Evolutionary conservation across 37 sponge, comb jelly and placozoan genomes (phyloP).

Genomic region (Axinella damicornis): DNA sequence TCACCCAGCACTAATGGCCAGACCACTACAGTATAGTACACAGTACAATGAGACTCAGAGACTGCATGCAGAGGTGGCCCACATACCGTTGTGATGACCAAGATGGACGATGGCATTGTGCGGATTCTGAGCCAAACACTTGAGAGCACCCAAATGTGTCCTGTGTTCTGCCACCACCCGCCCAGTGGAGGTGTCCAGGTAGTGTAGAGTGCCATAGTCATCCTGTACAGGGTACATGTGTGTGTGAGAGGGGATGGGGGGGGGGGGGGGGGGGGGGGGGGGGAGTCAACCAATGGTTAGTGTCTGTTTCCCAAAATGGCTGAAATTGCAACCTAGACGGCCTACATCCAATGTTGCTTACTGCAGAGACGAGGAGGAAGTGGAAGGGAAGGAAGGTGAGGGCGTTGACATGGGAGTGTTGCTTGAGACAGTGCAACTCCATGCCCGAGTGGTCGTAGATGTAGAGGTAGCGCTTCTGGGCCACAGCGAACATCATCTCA

Average conservation of each 20-base stretch:
- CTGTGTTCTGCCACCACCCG: constrained; percentile 68
- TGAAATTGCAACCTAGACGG: no score
- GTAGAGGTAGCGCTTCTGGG: constrained; percentile 95
- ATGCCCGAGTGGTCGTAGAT: constrained; percentile 94
- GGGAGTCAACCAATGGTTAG: neutral
- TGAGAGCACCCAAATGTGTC: constrained; percentile 78
- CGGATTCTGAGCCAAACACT: constrained; percentile 90
- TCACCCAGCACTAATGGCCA: no score
- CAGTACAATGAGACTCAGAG: no score
- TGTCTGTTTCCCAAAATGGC: no score
- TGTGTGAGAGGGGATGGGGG: no score
- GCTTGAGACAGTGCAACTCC: constrained; percentile 93
- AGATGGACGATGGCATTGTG: constrained; percentile 92
- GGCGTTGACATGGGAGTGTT: constrained; percentile 72
- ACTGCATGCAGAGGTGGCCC: no score
- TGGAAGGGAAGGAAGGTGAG: constrained; percentile 97
- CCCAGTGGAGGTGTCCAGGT: constrained; percentile 91
- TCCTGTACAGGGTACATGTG: constrained; percentile 39
- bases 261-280: constrained; percentile 3
- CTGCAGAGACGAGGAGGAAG: constrained; percentile 95
- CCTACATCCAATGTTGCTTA: constrained; percentile 27
- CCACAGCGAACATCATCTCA: constrained; percentile 97
- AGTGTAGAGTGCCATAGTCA: constrained; percentile 83
- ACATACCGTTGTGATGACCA: constrained; percentile 90
- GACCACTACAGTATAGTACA: no score